Evolutionary conservation across 2,888 invertebrate species (phyloP).

Genomic region (Hypomecis punctinalis): DNA sequence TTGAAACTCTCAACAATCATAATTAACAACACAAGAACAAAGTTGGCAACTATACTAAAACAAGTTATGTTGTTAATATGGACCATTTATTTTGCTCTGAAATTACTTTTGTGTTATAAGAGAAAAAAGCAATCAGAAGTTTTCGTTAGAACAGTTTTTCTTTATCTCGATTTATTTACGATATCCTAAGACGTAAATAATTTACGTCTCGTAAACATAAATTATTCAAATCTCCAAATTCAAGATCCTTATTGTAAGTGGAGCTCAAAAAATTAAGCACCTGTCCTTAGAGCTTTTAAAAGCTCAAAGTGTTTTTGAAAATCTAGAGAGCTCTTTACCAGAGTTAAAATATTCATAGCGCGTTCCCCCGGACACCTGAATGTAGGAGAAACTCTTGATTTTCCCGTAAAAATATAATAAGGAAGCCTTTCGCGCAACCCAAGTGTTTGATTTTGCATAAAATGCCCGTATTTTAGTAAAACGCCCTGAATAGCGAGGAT

Average conservation of each 20-base stretch:
- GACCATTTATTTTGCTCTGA: too few species aligned
- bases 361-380: constrained; percentile 24
- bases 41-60: too few species aligned
- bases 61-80: too few species aligned
- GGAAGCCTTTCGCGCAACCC: constrained; percentile 6
- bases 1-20: too few species aligned
- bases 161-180: too few species aligned
- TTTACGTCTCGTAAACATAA: too few species aligned
- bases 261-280: constrained; percentile 6
- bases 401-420: constrained; percentile 26
- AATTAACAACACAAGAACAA: too few species aligned
- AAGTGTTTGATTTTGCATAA: constrained; percentile 25
- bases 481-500: neutral
- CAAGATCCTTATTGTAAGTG: neutral
- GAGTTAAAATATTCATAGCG: constrained; percentile 30
- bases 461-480: constrained; percentile 6
- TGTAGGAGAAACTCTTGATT: constrained; percentile 21
- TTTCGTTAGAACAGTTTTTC: too few species aligned
- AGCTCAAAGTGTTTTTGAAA: constrained; percentile 21
- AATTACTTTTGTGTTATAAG: too few species aligned
- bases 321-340: constrained; percentile 12
- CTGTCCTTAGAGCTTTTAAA: constrained; percentile 9
- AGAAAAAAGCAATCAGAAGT: too few species aligned
- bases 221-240: neutral
- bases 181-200: too few species aligned